Evolutionary conservation across 2,797 vertebrate species (phyloP).

Genomic region (Gephyroberyx darwinii): DNA sequence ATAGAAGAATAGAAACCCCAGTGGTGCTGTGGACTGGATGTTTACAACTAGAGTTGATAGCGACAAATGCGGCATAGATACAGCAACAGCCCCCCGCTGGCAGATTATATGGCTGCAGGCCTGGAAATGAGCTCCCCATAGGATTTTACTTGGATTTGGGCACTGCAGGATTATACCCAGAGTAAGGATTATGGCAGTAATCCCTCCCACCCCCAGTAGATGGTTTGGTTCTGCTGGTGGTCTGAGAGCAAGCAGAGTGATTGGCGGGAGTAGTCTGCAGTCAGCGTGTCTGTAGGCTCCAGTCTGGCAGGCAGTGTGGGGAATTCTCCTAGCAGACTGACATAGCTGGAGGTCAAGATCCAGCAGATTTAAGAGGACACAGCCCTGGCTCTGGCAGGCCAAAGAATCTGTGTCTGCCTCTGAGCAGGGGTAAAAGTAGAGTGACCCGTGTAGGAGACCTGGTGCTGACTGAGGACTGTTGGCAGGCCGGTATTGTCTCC

Average conservation of each 20-base stretch:
- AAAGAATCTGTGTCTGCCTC: slow-evolving; percentile 48
- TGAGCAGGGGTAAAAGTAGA: slow-evolving; percentile 19
- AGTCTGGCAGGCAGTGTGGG: slow-evolving; percentile 48
- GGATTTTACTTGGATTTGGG: slow-evolving; percentile 78
- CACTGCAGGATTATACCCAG: slow-evolving; percentile 83
- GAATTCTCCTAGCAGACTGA: slow-evolving; percentile 63
- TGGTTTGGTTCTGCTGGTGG: slow-evolving; percentile 67
- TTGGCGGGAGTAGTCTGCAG: slow-evolving; percentile 73
- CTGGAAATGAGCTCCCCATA: slow-evolving; percentile 65
- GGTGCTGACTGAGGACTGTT: slow-evolving; percentile 37
- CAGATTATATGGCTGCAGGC: slow-evolving; percentile 39
- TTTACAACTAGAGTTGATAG: slow-evolving; percentile 53
- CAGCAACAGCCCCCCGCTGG: slow-evolving; percentile 64
- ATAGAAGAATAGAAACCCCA: not conserved
- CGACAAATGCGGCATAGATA: slow-evolving; percentile 56
- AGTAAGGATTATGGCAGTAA: slow-evolving; percentile 83
- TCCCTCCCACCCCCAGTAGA: slow-evolving; percentile 78
- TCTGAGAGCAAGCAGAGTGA: slow-evolving; percentile 76
- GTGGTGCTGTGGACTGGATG: slow-evolving; percentile 38
- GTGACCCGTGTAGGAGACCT: slow-evolving; percentile 55
- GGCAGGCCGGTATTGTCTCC: slow-evolving; percentile 58
- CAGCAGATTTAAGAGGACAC: slow-evolving; percentile 56
- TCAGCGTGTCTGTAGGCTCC: slow-evolving; percentile 57
- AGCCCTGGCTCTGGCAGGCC: slow-evolving; percentile 31
- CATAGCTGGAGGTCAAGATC: slow-evolving; percentile 69